Percentiles rank a stretch among this genome's conserved stretches.
These are phyloP conservation scores for Lepidocyrtoides sp. DNA, from an alignment of 2,888 invertebrate species.

Conservation along the genomic window DNA sequence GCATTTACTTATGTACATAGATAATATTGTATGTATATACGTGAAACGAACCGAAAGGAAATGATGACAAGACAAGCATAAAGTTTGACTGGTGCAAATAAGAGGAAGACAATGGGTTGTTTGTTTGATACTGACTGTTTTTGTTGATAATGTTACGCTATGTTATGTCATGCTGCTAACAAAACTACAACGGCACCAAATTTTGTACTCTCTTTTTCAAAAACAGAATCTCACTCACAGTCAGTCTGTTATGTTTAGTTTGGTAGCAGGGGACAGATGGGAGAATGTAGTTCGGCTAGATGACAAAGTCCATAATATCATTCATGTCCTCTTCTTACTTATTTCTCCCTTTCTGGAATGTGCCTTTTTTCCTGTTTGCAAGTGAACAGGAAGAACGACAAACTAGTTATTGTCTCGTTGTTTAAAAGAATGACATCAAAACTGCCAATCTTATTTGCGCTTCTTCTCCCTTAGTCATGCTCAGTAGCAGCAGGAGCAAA, in stretches of 20 bases:
- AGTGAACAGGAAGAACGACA: conserved; percentile 22
- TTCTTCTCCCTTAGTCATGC: neutral
- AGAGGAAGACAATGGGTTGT: conserved; percentile 15
- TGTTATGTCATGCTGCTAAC: neutral
- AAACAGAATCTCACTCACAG: conserved; percentile 7
- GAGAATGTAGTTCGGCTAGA: conserved; percentile 13
- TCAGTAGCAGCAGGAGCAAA: neutral
- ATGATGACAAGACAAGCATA: conserved; percentile 44
- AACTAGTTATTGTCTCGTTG: conserved; percentile 19
- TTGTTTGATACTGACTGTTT: neutral
- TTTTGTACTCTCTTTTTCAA: neutral
- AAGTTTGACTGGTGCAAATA: conserved; percentile 40
- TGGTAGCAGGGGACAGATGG: neutral
- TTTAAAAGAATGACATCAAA: neutral
- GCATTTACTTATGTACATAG: neutral
- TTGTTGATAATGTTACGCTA: conserved; percentile 6
- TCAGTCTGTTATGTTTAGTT: neutral
- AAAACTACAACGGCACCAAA: neutral
- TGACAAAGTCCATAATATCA: conserved; percentile 32
- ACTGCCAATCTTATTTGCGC: neutral
- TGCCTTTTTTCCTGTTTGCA: neutral
- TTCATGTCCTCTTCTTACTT: neutral
- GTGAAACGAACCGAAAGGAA: conserved; percentile 38
- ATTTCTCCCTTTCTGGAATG: neutral
- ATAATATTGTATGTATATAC: neutral